phyloP scores from a whole-genome alignment of 2,797 vertebrate species.

The Sardinella longiceps region DNA sequence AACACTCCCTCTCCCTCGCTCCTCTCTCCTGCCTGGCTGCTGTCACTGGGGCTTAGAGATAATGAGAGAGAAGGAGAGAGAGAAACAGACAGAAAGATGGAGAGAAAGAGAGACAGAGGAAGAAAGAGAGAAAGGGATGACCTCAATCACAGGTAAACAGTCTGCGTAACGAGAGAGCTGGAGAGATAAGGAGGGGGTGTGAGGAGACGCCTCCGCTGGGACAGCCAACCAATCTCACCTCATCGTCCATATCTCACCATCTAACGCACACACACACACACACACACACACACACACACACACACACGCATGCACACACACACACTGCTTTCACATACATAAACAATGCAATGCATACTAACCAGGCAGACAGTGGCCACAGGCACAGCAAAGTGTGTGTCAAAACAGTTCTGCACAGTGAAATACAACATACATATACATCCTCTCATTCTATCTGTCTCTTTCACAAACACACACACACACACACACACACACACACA shows the following conservation, averaged over 20 bases:
- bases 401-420: too few relatives aligned
- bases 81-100: neutral
- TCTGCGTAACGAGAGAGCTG: neutral
- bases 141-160: neutral
- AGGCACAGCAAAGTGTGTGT: neutral
- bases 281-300: neutral
- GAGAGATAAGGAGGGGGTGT: neutral
- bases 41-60: neutral
- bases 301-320: neutral
- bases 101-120: neutral
- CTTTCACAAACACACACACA: neutral
- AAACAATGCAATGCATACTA: constrained; percentile 3
- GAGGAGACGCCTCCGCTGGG: neutral
- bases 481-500: constrained; percentile 18
- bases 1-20: too few relatives aligned
- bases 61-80: neutral
- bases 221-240: neutral
- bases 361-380: neutral
- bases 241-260: neutral
- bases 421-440: neutral
- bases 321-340: neutral
- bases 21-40: too few relatives aligned
- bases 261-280: neutral
- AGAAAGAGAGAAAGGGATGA: neutral
- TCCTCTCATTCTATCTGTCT: constrained; percentile 14